phyloP scores from a whole-genome alignment of 2,113 vertebrate species.

The Tachysurus vachellii region DNA sequence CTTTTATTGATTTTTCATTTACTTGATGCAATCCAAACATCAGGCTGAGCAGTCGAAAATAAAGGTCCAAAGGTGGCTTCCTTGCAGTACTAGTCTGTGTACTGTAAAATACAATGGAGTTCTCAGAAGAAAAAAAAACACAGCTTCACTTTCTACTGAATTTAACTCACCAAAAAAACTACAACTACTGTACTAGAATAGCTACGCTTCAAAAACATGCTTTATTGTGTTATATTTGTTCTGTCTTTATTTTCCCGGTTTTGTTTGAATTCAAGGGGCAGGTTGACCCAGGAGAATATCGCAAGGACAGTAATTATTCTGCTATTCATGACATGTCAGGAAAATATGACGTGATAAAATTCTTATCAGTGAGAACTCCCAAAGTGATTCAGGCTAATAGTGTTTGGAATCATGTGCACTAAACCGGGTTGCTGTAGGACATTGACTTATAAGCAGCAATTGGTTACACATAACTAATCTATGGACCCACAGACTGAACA shows the following conservation, averaged over 20 bases:
- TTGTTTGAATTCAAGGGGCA: background rate
- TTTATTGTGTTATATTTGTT: background rate
- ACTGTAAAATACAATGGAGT: background rate
- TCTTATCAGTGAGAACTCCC: background rate
- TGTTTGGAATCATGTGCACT: background rate
- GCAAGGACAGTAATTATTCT: no score
- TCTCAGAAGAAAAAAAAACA: background rate
- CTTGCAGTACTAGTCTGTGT: background rate
- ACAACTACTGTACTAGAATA: background rate
- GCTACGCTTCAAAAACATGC: background rate
- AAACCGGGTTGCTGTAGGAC: constrained; percentile 30
- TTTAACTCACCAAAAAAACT: background rate
- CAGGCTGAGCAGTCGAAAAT: no score
- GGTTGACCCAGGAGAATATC: background rate
- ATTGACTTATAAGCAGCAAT: constrained; percentile 33
- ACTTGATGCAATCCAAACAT: background rate
- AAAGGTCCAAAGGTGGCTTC: background rate
- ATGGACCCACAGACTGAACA: constrained; percentile 49
- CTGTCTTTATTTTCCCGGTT: background rate
- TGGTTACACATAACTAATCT: constrained; percentile 45
- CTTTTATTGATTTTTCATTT: background rate
- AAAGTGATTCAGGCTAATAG: background rate
- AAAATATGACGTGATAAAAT: background rate
- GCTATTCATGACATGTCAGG: background rate
- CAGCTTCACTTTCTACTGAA: background rate